These are phyloP conservation scores for Numida meleagris DNA, from an alignment of 2,113 vertebrate species.

Conservation along the genomic window DNA sequence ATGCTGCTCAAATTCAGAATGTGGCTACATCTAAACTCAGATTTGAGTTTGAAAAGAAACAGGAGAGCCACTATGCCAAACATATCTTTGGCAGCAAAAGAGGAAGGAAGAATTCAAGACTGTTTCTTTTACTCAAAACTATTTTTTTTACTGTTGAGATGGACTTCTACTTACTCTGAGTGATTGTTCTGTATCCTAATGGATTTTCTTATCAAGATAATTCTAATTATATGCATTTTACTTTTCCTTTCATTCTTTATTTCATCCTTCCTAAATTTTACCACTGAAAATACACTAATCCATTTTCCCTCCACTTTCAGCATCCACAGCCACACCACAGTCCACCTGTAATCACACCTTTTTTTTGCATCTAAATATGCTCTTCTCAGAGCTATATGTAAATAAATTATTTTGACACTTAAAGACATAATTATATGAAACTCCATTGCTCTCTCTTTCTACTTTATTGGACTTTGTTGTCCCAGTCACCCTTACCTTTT, in stretches of 20 bases:
- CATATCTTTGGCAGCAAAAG: background rate
- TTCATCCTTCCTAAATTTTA: background rate
- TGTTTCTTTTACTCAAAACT: background rate
- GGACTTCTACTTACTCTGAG: background rate
- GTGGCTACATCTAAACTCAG: background rate
- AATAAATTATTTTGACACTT: background rate
- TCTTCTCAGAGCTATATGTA: background rate
- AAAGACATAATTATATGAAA: background rate
- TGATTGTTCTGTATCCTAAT: background rate
- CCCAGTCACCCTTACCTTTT: background rate
- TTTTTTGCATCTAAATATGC: background rate
- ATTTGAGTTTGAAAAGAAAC: background rate
- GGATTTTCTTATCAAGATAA: background rate
- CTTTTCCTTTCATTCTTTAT: background rate
- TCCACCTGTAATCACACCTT: rapidly evolving
- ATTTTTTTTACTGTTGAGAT: background rate
- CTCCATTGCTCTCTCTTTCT: background rate
- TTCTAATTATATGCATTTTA: background rate
- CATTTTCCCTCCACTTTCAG: background rate
- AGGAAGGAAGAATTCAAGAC: background rate
- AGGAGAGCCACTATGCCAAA: background rate
- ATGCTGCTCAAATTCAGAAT: background rate
- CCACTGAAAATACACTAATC: background rate
- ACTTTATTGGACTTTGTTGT: background rate
- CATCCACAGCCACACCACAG: background rate